Conservation (phyloP, 2,888 invertebrate species). For the Chloroclysta siterata region DNA sequence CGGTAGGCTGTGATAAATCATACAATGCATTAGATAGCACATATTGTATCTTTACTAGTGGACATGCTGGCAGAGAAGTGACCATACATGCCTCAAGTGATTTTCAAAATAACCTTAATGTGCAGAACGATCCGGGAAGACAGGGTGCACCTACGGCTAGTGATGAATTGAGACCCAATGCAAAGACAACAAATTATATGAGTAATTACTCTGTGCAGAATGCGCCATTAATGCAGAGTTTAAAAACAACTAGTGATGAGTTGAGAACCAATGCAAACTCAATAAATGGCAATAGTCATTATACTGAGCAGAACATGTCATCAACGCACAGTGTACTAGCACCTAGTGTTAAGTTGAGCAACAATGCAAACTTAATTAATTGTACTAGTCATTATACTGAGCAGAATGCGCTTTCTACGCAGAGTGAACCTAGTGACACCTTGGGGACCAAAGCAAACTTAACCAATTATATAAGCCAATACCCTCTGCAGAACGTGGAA, state of each 20-base stretch:
- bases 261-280: background rate
- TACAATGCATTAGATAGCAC: slow-evolving; percentile 4
- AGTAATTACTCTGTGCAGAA: background rate
- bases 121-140: background rate
- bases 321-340: background rate
- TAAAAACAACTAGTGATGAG: background rate
- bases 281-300: background rate
- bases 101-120: slow-evolving; percentile 1
- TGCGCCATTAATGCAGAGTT: background rate
- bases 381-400: background rate
- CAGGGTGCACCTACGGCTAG: background rate
- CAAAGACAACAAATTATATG: background rate
- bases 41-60: slow-evolving; percentile 9
- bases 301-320: background rate
- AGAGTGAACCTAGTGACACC: too few relatives aligned
- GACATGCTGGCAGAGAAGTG: slow-evolving; percentile 4
- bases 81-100: slow-evolving; percentile 6
- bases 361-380: background rate
- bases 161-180: background rate
- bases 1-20: background rate
- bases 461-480: background rate
- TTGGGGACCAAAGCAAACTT: background rate
- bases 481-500: background rate
- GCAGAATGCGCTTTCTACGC: too few relatives aligned
- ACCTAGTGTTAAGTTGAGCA: background rate